These are phyloP conservation scores for Chaenocephalus aceratus DNA, from an alignment of 2,113 vertebrate species.

Conservation along the genomic window DNA sequence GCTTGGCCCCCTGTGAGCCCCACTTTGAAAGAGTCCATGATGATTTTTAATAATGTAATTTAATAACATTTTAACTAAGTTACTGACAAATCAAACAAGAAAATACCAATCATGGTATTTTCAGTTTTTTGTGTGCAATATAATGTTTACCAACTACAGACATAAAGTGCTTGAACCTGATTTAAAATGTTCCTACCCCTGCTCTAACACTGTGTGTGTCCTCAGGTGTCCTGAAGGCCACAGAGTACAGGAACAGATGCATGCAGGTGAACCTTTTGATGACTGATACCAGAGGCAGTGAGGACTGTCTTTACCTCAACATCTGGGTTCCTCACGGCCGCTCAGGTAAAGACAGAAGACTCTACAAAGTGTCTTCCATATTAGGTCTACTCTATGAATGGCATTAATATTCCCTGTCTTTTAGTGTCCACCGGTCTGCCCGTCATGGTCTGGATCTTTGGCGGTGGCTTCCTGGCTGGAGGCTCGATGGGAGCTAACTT, in stretches of 20 bases:
- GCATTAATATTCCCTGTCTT: background rate
- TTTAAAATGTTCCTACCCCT: background rate
- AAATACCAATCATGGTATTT: too few species aligned
- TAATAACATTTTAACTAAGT: too few species aligned
- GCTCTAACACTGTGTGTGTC: background rate
- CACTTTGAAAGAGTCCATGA: too few species aligned
- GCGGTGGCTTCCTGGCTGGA: constrained; percentile 90
- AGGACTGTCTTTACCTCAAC: constrained; percentile 97
- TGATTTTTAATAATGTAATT: too few species aligned
- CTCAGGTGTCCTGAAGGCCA: constrained; percentile 87
- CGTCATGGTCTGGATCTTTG: constrained; percentile 94
- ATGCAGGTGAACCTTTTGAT: constrained; percentile 86
- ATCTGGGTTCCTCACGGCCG: constrained; percentile 92
- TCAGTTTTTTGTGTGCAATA: too few species aligned
- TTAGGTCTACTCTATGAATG: background rate
- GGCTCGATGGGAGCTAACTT: constrained; percentile 87
- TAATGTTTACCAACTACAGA: too few species aligned
- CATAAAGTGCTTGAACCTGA: too few species aligned
- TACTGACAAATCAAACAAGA: too few species aligned
- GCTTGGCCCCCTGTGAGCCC: too few species aligned
- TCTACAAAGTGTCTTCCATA: too few species aligned
- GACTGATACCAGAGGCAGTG: constrained; percentile 76
- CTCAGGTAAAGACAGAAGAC: constrained; percentile 51
- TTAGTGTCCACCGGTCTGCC: constrained; percentile 89
- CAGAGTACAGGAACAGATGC: constrained; percentile 82